Evolutionary conservation across 1,140 invertebrate species (phyloP).

Genomic region (Heliconius melpomene): DNA sequence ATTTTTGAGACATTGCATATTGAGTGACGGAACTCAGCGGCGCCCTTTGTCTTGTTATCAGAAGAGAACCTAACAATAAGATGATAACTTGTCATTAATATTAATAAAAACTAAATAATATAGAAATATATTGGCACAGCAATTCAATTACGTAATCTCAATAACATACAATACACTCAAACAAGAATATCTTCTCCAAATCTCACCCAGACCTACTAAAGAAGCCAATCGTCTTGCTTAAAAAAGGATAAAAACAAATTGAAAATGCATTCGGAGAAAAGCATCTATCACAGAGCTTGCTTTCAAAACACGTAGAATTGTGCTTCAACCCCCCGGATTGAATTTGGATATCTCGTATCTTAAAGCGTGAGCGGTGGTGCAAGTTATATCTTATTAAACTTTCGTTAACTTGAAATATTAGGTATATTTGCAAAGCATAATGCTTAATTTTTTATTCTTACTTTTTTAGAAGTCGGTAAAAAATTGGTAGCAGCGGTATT

Average conservation of each 20-base stretch:
- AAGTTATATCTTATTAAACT: background rate
- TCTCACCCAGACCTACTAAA: background rate
- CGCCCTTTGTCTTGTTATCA: too few relatives aligned
- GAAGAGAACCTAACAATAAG: too few relatives aligned
- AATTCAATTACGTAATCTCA: background rate
- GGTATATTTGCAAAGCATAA: background rate
- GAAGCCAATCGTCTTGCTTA: slow-evolving; percentile 10
- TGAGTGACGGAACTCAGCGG: too few relatives aligned
- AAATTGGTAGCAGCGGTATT: too few relatives aligned
- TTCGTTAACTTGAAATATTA: background rate
- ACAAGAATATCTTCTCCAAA: background rate
- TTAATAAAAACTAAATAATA: background rate
- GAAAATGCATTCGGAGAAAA: background rate
- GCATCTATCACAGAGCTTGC: slow-evolving; percentile 9
- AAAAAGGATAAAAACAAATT: slow-evolving; percentile 12
- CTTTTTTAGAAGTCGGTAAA: too few relatives aligned
- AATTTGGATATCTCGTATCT: slow-evolving; percentile 14
- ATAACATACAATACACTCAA: background rate
- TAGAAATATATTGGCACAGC: background rate
- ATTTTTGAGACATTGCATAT: too few relatives aligned
- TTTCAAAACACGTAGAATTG: slow-evolving; percentile 14
- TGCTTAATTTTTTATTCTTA: background rate
- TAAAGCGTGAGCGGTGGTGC: background rate
- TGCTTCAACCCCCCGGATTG: background rate
- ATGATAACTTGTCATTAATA: too few relatives aligned